Base-by-base conservation (phyloP, 2,888 invertebrate genomes). In the Phortica okadai region DNA sequence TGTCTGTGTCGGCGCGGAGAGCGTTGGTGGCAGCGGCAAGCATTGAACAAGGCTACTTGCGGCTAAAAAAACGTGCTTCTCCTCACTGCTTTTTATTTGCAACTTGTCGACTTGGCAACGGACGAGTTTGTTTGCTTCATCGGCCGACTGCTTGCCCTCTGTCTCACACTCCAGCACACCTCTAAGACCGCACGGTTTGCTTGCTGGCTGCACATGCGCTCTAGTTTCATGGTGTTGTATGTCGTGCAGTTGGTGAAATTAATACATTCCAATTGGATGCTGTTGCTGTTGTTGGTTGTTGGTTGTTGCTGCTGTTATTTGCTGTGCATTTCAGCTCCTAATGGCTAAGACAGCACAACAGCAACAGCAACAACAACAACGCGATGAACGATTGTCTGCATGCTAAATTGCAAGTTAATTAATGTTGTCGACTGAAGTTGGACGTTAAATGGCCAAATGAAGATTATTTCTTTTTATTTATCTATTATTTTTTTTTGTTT, bases 331-430 rank as follows among this genome's bases (percentile, higher is more conserved):
- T 33, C 33, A 33, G 33, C 33, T 33, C 33, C 33, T 33, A 50
- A 50, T 50, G 50, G 14, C 50, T 6, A 50, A 8, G 50, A 64
- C 64, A 33, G 10, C 41, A 64, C 42, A 67, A 44, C 67, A 67
- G n/a, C 44, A 44, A 41, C 42, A 44, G n/a, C 50, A 50, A 50
- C 50, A 14, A 21, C 67, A 67, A 67, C 75, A 73, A 8, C 69
- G 77, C 78, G 78, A 79, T 83, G 85, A 86, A 86, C 87, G 87
- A 87, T 85, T 85, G 85, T 87, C 86, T 85, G 87, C 84, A 85
- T 87, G 87, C 85, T 85, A 85, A 87, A 86, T 87, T 85, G 85
- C 85, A 87, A 87, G 87, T 86, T 85, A 85, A 85, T 85, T 85
- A 85, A 85, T 62, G 62, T 62, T 62, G 62, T 62, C 62, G 62